A percentile compares a stretch with the other conserved stretches of the same genome.
Conservation (phyloP, 2,113 vertebrate genomes). For the Podiceps cristatus region DNA sequence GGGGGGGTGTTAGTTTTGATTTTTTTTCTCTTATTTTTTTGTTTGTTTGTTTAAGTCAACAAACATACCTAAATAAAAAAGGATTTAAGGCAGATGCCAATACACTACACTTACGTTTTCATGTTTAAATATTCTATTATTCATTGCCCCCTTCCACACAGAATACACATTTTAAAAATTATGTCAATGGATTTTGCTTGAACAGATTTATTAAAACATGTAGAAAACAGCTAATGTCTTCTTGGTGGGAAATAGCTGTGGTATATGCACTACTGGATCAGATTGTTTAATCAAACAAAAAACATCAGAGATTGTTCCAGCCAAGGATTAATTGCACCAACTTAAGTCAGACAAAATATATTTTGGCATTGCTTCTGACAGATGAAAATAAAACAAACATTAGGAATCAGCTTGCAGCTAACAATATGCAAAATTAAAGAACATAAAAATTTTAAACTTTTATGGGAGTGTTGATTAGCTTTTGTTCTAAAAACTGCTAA, state of each 20-base stretch:
- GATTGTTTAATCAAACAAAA: constrained; percentile 52
- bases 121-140: background rate
- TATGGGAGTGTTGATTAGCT: constrained; percentile 62
- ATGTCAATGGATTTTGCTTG: background rate
- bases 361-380: constrained; percentile 70
- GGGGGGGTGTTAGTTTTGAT: no score
- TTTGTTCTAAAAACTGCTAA: constrained; percentile 60
- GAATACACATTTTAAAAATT: background rate
- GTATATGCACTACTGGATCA: background rate
- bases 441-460: constrained; percentile 66
- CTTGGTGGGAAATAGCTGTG: constrained; percentile 9
- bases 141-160: background rate
- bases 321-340: constrained; percentile 54
- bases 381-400: constrained; percentile 74
- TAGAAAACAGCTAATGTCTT: background rate
- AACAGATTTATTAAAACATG: background rate
- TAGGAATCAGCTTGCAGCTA: constrained; percentile 63
- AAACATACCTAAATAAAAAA: background rate
- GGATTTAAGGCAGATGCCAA: background rate
- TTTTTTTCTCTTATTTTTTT: background rate
- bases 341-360: constrained; percentile 63
- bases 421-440: constrained; percentile 78
- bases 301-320: constrained; percentile 53
- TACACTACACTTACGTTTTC: background rate
- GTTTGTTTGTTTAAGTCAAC: background rate